These are phyloP conservation scores for Phylloscopus trochiloides DNA, from an alignment of 2,113 vertebrate genomes.

Conservation along the genomic window DNA sequence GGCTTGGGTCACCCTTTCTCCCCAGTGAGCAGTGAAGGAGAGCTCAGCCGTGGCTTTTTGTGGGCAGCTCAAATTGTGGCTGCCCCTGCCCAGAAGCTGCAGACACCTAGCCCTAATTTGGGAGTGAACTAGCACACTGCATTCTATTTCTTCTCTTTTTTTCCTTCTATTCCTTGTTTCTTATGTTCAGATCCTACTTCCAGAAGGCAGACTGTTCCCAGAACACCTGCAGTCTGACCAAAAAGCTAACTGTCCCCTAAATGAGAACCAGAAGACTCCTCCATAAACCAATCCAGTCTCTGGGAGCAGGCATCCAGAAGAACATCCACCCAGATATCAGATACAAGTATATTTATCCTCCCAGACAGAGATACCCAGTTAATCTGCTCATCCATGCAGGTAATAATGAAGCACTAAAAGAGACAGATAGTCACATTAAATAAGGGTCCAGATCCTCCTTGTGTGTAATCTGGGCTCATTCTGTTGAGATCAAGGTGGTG, in stretches of 20 bases:
- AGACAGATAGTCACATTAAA: background rate
- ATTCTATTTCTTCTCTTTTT: background rate
- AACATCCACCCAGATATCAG: background rate
- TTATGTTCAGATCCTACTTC: background rate
- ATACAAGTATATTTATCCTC: background rate
- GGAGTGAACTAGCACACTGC: background rate
- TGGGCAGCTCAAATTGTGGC: accelerated
- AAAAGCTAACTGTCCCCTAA: background rate
- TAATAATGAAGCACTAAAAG: background rate
- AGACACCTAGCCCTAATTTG: background rate
- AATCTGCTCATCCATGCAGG: background rate
- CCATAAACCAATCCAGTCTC: background rate
- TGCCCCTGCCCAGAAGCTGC: accelerated
- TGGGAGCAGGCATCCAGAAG: background rate
- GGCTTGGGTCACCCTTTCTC: background rate
- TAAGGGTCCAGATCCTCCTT: background rate
- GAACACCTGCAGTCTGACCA: background rate
- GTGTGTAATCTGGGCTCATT: background rate
- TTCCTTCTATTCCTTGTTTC: background rate
- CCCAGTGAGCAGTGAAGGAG: background rate
- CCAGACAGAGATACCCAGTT: background rate
- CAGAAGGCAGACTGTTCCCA: background rate
- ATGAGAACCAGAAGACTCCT: background rate
- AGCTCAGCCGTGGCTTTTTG: background rate
- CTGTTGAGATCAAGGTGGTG: background rate